Conservation (phyloP, 2,888 invertebrate species). For the Lordiphosa andalusiaca region DNA sequence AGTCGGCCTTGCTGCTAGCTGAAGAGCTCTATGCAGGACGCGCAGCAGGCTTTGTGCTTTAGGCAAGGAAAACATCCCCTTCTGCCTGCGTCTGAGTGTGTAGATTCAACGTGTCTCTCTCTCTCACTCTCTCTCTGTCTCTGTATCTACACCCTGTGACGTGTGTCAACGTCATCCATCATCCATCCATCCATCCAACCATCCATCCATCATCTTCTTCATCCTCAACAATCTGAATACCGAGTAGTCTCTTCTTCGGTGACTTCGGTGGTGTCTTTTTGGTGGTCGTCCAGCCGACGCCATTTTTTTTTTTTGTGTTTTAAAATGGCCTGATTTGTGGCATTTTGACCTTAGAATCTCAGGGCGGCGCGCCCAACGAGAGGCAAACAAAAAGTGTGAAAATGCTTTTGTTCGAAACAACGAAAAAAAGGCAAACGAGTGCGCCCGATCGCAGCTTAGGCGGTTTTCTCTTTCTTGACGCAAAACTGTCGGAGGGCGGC, state of each 20-base stretch:
- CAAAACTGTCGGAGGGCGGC: slow-evolving; percentile 97
- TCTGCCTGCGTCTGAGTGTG: slow-evolving; percentile 16
- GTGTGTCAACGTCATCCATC: slow-evolving; percentile 1
- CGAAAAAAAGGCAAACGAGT: slow-evolving; percentile 63
- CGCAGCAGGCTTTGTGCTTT: slow-evolving; percentile 34
- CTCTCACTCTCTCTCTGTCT: no score
- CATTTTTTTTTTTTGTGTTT: neutral
- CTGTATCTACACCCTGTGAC: no score
- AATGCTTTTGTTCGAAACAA: slow-evolving; percentile 61
- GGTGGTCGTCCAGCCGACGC: slow-evolving; percentile 27
- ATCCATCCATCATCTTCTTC: slow-evolving; percentile 3
- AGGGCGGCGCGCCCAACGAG: slow-evolving; percentile 22
- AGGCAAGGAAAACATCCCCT: slow-evolving; percentile 14
- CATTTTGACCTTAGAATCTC: slow-evolving; percentile 24
- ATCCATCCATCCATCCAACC: neutral
- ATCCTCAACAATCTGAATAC: slow-evolving; percentile 9
- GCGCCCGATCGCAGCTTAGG: slow-evolving; percentile 61
- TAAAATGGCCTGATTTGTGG: slow-evolving; percentile 12
- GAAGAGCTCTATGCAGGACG: slow-evolving; percentile 13
- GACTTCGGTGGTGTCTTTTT: slow-evolving; percentile 15
- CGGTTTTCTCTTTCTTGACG: slow-evolving; percentile 91
- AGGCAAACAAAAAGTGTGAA: slow-evolving; percentile 21
- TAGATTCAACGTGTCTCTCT: no score
- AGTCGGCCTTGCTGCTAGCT: slow-evolving; percentile 46
- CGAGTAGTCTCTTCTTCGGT: slow-evolving; percentile 6